Evolutionary conservation across 1,140 invertebrate species (phyloP).

Genomic region (Oncopodura yosiiana): DNA sequence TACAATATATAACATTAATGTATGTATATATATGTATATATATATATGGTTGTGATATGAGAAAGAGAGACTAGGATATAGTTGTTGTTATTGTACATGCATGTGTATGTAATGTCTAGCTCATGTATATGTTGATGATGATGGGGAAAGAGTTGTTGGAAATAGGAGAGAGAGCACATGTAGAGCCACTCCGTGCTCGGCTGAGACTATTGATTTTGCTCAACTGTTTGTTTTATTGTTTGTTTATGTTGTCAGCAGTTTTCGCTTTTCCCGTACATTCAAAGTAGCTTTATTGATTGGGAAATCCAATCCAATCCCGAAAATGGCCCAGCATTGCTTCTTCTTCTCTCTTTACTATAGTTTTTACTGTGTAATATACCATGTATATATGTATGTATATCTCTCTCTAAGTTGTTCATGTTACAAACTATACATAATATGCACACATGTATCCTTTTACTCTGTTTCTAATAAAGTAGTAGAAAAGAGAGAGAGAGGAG

Average conservation of each 20-base stretch:
- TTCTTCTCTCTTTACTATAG: constrained; percentile 6
- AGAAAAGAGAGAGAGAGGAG: too few species aligned
- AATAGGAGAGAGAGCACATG: constrained; percentile 14
- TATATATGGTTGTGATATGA: not conserved
- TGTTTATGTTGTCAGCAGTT: constrained; percentile 37
- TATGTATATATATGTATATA: constrained; percentile 8
- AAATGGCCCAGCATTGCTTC: too few species aligned
- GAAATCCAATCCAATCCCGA: constrained; percentile 36
- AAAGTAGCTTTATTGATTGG: constrained; percentile 36
- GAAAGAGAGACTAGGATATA: too few species aligned
- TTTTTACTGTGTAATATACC: not conserved
- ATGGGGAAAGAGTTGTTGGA: constrained; percentile 15
- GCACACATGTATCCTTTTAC: not conserved
- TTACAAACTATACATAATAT: not conserved
- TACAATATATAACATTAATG: too few species aligned
- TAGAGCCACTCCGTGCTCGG: constrained; percentile 24
- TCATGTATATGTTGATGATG: constrained; percentile 21
- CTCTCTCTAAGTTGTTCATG: not conserved
- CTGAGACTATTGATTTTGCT: constrained; percentile 35
- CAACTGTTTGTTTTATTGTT: constrained; percentile 37
- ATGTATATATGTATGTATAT: not conserved
- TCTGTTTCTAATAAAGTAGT: too few species aligned
- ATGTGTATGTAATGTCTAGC: too few species aligned
- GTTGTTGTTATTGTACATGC: too few species aligned
- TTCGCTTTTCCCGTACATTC: constrained; percentile 34